Conservation (phyloP, 2,113 vertebrate genomes). For the Brachyistius frenatus region DNA sequence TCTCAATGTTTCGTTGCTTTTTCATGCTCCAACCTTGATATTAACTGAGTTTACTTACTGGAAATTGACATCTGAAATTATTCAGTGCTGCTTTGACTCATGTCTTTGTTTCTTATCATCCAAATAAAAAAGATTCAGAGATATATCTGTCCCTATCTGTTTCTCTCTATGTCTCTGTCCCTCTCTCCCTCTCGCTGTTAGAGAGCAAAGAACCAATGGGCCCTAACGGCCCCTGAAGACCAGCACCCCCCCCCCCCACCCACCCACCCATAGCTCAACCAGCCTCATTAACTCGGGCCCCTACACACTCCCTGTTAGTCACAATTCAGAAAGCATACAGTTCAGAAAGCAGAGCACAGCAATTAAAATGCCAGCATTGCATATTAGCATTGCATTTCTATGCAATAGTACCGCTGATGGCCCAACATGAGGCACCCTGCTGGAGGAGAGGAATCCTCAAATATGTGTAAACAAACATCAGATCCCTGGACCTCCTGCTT, state of each 20-base stretch:
- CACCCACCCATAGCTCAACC: slow-evolving; percentile 60
- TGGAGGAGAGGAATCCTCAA: slow-evolving; percentile 7
- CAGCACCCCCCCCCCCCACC: slow-evolving; percentile 46
- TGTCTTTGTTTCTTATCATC: slow-evolving; percentile 8
- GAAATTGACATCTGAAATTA: not conserved
- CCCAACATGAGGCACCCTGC: not conserved
- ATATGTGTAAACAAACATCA: slow-evolving; percentile 7
- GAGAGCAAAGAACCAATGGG: slow-evolving; percentile 69
- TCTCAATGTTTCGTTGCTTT: not conserved
- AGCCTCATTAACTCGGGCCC: slow-evolving; percentile 75
- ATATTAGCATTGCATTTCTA: slow-evolving; percentile 57
- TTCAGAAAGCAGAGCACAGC: slow-evolving; percentile 51
- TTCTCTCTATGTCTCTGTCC: not conserved
- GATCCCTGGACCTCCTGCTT: not conserved
- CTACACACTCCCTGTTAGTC: slow-evolving; percentile 64
- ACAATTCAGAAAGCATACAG: slow-evolving; percentile 76
- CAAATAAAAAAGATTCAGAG: slow-evolving; percentile 34
- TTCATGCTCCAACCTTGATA: not conserved
- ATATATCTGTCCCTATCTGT: not conserved
- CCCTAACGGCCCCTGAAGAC: slow-evolving; percentile 74
- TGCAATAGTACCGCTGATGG: slow-evolving; percentile 7
- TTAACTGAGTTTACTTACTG: not conserved
- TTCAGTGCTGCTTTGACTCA: slow-evolving; percentile 2
- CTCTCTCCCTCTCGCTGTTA: slow-evolving; percentile 38
- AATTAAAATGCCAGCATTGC: slow-evolving; percentile 67